Evolutionary conservation across 2,797 vertebrate genomes (phyloP).

Genomic region (Coregonus suidteri): DNA sequence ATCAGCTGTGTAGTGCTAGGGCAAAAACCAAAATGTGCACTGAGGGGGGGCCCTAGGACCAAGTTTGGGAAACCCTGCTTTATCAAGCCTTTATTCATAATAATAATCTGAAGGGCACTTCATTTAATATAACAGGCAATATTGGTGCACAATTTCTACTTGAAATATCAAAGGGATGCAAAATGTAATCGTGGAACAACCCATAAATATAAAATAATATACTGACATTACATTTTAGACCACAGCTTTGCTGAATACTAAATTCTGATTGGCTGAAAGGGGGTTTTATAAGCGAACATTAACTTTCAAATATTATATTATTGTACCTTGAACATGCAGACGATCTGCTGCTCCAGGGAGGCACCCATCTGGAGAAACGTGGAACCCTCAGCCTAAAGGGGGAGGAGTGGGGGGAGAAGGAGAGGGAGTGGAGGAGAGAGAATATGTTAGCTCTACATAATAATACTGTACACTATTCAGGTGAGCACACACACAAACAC

Average conservation of each 20-base stretch:
- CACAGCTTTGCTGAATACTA: background rate
- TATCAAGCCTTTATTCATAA: too few relatives aligned
- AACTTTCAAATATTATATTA: background rate
- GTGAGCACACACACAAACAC: background rate
- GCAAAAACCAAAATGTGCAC: too few relatives aligned
- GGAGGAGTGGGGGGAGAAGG: background rate
- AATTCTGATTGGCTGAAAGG: background rate
- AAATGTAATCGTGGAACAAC: too few relatives aligned
- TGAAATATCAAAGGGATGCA: too few relatives aligned
- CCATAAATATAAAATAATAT: too few relatives aligned
- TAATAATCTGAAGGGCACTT: too few relatives aligned
- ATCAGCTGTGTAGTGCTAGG: too few relatives aligned
- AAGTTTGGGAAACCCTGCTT: too few relatives aligned
- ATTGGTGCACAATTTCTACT: too few relatives aligned
- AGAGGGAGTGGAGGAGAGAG: background rate
- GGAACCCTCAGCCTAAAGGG: constrained; percentile 85
- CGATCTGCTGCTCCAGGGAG: constrained; percentile 94
- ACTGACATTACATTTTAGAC: too few relatives aligned
- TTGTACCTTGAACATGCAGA: constrained; percentile 91
- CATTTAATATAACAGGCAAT: too few relatives aligned
- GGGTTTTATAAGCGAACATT: background rate
- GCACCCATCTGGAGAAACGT: constrained; percentile 95
- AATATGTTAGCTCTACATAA: background rate
- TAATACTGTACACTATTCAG: background rate
- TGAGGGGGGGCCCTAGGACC: too few relatives aligned